Conservation (phyloP, 2,888 invertebrate genomes). For the Cephus nigrinus region DNA sequence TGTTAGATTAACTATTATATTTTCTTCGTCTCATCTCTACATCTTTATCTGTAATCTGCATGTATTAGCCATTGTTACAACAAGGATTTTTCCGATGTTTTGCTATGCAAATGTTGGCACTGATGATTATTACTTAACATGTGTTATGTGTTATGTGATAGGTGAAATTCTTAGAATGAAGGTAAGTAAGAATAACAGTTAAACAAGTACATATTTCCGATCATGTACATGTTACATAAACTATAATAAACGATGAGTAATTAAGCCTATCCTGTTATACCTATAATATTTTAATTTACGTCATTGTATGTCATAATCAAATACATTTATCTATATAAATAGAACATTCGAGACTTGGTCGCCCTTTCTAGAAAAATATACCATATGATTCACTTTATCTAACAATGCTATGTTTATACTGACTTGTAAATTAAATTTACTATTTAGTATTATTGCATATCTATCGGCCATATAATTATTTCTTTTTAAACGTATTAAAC, state of each 20-base stretch:
- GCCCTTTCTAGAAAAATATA: no score
- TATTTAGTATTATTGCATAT: no score
- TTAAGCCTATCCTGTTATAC: not conserved
- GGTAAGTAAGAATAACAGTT: not conserved
- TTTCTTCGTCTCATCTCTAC: not conserved
- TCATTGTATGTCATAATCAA: not conserved
- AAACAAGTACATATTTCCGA: not conserved
- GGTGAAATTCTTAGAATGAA: not conserved
- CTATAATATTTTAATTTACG: not conserved
- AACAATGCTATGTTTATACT: no score
- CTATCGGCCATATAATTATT: no score
- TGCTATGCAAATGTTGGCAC: not conserved
- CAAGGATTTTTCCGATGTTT: not conserved
- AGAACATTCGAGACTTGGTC: not conserved
- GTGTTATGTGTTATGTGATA: not conserved
- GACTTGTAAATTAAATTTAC: no score
- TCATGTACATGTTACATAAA: not conserved
- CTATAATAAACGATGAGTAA: not conserved
- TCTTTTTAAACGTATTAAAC: no score
- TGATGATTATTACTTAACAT: conserved; percentile 25
- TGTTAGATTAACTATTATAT: not conserved
- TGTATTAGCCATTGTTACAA: not conserved
- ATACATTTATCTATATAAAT: not conserved
- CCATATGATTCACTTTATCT: no score
- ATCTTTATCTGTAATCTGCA: not conserved